These are phyloP conservation scores for Phengaris arion DNA, from an alignment of 2,888 invertebrate genomes.

Conservation along the genomic window DNA sequence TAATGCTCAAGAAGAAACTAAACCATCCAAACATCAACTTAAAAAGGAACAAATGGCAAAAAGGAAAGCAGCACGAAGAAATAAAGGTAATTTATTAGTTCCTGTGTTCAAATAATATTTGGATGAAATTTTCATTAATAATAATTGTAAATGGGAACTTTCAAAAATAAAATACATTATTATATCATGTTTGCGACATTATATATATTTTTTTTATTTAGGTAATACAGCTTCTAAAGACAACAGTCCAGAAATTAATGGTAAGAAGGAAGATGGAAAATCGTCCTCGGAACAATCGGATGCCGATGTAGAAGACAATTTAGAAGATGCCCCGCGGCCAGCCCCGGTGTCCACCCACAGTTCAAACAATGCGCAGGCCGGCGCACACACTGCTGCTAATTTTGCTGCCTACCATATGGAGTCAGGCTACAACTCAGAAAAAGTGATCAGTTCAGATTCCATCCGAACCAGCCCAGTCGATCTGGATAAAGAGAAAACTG, in stretches of 20 bases:
- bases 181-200: neutral
- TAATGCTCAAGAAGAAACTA: constrained; percentile 75
- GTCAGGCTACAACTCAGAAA: constrained; percentile 83
- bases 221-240: constrained; percentile 65
- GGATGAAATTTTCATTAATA: too few relatives aligned
- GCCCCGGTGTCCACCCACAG: constrained; percentile 48
- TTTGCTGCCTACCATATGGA: constrained; percentile 76
- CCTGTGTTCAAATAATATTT: too few relatives aligned
- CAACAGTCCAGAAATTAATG: constrained; percentile 56
- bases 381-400: constrained; percentile 68
- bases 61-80: constrained; percentile 77
- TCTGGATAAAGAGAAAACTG: constrained; percentile 76
- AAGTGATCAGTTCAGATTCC: constrained; percentile 70
- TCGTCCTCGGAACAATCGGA: constrained; percentile 86
- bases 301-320: constrained; percentile 90
- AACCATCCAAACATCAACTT: constrained; percentile 82
- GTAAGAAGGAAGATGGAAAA: constrained; percentile 64
- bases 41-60: constrained; percentile 82
- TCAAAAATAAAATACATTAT: too few relatives aligned
- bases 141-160: too few relatives aligned
- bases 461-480: constrained; percentile 72
- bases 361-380: constrained; percentile 54
- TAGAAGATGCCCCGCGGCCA: constrained; percentile 76
- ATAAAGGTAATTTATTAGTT: constrained; percentile 52
- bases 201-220: constrained; percentile 42